A percentile compares a stretch with the other conserved stretches of the same genome.
Conservation (phyloP, 1,140 invertebrate genomes). For the Stegodyphus dumicola region DNA sequence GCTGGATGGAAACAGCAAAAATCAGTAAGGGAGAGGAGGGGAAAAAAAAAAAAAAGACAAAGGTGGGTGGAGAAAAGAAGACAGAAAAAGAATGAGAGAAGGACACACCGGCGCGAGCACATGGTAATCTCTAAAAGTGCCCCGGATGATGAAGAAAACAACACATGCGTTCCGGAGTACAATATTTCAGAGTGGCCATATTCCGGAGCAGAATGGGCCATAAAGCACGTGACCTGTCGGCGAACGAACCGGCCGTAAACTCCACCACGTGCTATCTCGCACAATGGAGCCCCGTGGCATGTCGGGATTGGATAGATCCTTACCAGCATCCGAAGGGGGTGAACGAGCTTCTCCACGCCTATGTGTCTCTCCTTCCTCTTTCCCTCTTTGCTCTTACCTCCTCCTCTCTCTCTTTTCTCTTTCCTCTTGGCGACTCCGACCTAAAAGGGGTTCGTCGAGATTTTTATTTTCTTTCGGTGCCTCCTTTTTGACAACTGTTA, state of each 20-base stretch:
- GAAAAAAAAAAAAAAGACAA: conserved; percentile 8
- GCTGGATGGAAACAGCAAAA: neutral
- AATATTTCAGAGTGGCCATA: conserved; percentile 61
- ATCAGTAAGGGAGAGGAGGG: neutral
- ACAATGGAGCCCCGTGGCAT: conserved; percentile 42
- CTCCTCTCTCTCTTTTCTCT: conserved; percentile 2
- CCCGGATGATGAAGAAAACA: conserved; percentile 56
- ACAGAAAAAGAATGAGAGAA: neutral
- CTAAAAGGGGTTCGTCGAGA: conserved; percentile 42
- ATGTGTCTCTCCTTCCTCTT: neutral
- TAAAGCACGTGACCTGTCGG: conserved; percentile 61
- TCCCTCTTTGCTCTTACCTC: neutral
- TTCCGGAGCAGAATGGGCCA: conserved; percentile 54
- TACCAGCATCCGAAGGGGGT: neutral
- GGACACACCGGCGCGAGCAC: conserved; percentile 1
- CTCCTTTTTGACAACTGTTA: conserved; percentile 19
- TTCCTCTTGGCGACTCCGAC: conserved; percentile 18
- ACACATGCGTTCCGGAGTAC: conserved; percentile 49
- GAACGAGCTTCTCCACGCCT: neutral
- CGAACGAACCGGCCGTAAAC: conserved; percentile 50
- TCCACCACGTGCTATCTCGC: conserved; percentile 56
- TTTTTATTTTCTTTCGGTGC: conserved; percentile 18
- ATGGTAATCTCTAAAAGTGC: conserved; percentile 54
- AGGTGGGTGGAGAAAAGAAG: neutral
- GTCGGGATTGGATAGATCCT: conserved; percentile 33